Percentiles rank a stretch among this genome's conserved stretches.
phyloP scores from a whole-genome alignment of 2,888 invertebrate genomes.

The Drosophila putrida region DNA sequence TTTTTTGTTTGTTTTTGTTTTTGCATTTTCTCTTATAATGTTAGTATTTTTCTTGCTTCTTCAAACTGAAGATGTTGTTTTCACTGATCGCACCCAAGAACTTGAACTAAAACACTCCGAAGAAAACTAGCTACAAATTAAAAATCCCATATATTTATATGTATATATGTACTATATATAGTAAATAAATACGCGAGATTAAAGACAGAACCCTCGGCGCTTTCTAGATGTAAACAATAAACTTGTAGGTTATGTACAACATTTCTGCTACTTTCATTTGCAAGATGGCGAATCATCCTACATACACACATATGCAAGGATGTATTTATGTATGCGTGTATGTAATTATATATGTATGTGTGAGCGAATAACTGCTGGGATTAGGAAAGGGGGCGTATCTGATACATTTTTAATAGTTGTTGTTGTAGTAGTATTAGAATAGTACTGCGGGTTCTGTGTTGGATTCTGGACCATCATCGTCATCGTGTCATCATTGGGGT shows the following conservation, averaged over 20 bases:
- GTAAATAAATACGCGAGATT: conserved; percentile 46
- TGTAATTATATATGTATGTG: conserved; percentile 2
- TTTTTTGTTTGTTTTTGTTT: conserved; percentile 21
- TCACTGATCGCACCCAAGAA: conserved; percentile 40
- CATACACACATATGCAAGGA: neutral
- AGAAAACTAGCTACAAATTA: conserved; percentile 54
- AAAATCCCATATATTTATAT: conserved; percentile 14
- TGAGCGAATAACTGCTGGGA: conserved; percentile 5
- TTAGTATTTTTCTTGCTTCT: conserved; percentile 8
- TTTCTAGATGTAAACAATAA: conserved; percentile 39
- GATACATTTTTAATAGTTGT: conserved; percentile 34
- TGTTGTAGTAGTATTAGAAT: conserved; percentile 25
- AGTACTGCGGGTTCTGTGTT: conserved; percentile 46
- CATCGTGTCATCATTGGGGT: conserved; percentile 26
- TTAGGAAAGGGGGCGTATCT: conserved; percentile 17
- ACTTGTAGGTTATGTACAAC: conserved; percentile 69
- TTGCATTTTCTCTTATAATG: conserved; percentile 14
- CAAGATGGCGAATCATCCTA: conserved; percentile 28
- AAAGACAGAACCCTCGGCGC: conserved; percentile 44
- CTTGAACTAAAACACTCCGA: conserved; percentile 46
- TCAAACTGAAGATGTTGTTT: conserved; percentile 15
- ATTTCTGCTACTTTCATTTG: conserved; percentile 50
- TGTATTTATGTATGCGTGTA: conserved; percentile 3
- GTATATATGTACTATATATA: conserved; percentile 5
- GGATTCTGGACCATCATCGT: conserved; percentile 46